Conservation (phyloP, 2,113 vertebrate genomes). For the Nothocercus nigrocapillus region DNA sequence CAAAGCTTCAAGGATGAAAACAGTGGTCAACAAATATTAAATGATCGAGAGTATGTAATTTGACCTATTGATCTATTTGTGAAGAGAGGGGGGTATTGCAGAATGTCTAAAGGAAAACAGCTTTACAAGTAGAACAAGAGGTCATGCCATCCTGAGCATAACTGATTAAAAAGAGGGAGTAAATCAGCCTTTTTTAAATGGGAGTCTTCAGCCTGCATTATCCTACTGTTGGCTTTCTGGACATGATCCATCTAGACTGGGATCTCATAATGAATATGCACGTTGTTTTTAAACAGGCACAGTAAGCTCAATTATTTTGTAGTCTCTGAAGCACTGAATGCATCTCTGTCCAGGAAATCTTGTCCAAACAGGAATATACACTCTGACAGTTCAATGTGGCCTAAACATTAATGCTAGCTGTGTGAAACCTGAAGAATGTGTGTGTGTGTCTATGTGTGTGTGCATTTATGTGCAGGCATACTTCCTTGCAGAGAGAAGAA, state of each 20-base stretch:
- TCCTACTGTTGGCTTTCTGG: neutral
- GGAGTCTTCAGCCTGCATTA: neutral
- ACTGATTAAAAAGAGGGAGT: neutral
- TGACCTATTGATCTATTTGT: neutral
- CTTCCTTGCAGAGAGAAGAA: neutral
- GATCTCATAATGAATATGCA: neutral
- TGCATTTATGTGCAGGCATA: accelerated
- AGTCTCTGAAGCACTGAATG: neutral
- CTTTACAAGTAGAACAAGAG: neutral
- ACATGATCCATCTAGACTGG: neutral
- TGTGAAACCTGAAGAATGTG: neutral
- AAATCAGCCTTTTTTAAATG: neutral
- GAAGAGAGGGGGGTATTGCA: neutral
- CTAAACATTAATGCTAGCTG: neutral
- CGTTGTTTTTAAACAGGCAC: neutral
- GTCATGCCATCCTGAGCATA: neutral
- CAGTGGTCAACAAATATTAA: neutral
- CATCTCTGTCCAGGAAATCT: neutral
- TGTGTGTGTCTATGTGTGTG: accelerated
- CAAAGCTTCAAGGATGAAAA: neutral
- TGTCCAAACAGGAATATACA: neutral
- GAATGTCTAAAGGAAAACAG: neutral
- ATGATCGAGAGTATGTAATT: neutral
- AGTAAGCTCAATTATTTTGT: neutral
- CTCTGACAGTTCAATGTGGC: neutral